Evolutionary conservation across 2,888 invertebrate genomes (phyloP).

Genomic region (Ophonus ardosiacus): DNA sequence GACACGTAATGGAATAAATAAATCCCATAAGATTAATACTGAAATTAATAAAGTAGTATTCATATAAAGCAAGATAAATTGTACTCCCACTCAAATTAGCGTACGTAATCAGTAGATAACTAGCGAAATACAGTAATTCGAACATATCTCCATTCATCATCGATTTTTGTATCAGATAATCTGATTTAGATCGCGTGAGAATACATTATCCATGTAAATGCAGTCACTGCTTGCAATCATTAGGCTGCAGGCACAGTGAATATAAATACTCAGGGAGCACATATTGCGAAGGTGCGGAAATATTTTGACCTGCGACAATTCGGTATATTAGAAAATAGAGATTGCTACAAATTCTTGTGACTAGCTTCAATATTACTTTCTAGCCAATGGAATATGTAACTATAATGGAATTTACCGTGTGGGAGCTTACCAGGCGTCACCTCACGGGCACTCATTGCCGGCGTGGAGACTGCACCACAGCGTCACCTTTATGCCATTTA

Average conservation of each 20-base stretch:
- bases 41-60: not conserved
- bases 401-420: too few species aligned
- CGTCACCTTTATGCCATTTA: too few species aligned
- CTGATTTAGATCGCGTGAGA: constrained; percentile 63
- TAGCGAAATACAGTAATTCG: constrained; percentile 25
- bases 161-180: constrained; percentile 49
- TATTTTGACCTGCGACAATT: not conserved
- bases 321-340: not conserved
- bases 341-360: too few species aligned
- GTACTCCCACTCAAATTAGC: constrained; percentile 8
- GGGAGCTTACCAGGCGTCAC: too few species aligned
- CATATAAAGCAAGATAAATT: constrained; percentile 13
- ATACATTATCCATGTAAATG: constrained; percentile 51
- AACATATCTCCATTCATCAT: constrained; percentile 36
- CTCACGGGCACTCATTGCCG: too few species aligned
- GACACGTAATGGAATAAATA: not conserved
- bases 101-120: constrained; percentile 26
- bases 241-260: not conserved
- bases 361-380: too few species aligned
- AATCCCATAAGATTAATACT: not conserved
- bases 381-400: too few species aligned
- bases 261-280: not conserved
- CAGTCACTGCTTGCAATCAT: constrained; percentile 42
- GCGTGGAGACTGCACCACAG: too few species aligned
- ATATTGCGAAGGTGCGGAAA: not conserved